Base-by-base conservation (phyloP, 2,797 vertebrate species). In the Malurus splendens region DNA sequence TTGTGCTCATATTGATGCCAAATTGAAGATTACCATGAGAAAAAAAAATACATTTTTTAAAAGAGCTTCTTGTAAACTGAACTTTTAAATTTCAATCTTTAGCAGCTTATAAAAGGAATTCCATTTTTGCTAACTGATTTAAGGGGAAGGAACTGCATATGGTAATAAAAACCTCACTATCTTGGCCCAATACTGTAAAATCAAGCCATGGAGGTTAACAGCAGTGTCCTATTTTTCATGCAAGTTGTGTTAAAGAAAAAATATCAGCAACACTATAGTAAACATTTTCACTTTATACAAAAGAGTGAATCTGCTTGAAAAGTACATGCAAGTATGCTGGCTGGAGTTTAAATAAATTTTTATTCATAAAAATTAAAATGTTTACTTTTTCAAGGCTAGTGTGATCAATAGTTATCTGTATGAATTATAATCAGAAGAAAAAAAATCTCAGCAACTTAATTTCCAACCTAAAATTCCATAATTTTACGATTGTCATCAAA, bases 301-400 rank as follows among this genome's bases (percentile, higher is more conserved):
- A 89, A 82, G 50, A 86, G 52, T 82, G 66, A 82, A 75, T 78
- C 62, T 92, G 76, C 44, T 84, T 87, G 82, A 78, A 89, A 92
- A 95, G 76, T 89, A 87, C 82, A 73, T 90, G 87, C 86, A 81
- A 81, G 42, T 92, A 72, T 62, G 27, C 82, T 89, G 84, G 48
- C 55, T 85, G 48, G 25, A 83, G 42, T 91, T 84, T 68, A 90
- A 86, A 84, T 78, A 80, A 32, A 8, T 28, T 84, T 92, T 68
- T 84, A 85, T 77, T 91, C 55, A 81, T 80, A 92, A 82, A 92
- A 93, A 73, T 84, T 47, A 61, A 74, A 77, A 59, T 67, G 7
- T 78, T 75, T 79, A 68, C 28, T 71, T 83, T 88, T 85, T 74
- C 83, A 90, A 89, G 70, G 62, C 90, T 78, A 72, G 7, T 50